Conservation (phyloP, 2,113 vertebrate species). For the Anhinga anhinga region DNA sequence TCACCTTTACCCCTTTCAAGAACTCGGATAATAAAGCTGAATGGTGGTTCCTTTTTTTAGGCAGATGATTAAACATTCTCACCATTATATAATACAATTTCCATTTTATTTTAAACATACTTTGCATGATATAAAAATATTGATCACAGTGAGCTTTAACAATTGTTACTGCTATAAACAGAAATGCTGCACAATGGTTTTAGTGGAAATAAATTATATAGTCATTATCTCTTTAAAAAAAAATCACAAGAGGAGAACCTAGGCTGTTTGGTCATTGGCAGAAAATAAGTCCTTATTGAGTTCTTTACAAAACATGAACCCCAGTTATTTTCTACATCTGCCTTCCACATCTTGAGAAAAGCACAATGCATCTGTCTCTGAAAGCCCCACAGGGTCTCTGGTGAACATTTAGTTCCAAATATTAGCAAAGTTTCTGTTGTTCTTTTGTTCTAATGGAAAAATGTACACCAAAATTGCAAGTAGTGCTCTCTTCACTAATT, state of each 20-base stretch:
- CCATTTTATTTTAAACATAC: slow-evolving; percentile 89
- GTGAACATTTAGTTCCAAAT: slow-evolving; percentile 65
- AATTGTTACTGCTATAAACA: slow-evolving; percentile 89
- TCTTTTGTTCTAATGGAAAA: slow-evolving; percentile 39
- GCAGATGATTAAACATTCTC: slow-evolving; percentile 49
- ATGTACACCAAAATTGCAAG: background rate
- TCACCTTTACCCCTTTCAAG: background rate
- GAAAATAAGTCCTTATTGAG: slow-evolving; percentile 72
- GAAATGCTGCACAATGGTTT: slow-evolving; percentile 87
- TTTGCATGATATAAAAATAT: slow-evolving; percentile 94
- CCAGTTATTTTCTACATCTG: slow-evolving; percentile 45
- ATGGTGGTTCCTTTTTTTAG: background rate
- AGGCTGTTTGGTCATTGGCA: slow-evolving; percentile 74
- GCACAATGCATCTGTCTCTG: slow-evolving; percentile 39
- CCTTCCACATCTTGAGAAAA: slow-evolving; percentile 51
- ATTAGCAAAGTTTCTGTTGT: slow-evolving; percentile 39
- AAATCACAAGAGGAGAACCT: slow-evolving; percentile 81
- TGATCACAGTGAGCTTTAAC: slow-evolving; percentile 95
- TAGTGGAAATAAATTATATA: slow-evolving; percentile 99
- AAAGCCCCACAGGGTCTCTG: slow-evolving; percentile 60
- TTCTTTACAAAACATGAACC: slow-evolving; percentile 60
- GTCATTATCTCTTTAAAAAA: slow-evolving; percentile 84
- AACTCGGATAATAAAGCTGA: background rate
- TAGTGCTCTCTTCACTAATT: slow-evolving; percentile 55
- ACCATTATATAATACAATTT: slow-evolving; percentile 79